A percentile compares a stretch with the other conserved stretches of the same genome.
phyloP scores from a whole-genome alignment of 1,140 invertebrate species.

The Zaprionus africanus region DNA sequence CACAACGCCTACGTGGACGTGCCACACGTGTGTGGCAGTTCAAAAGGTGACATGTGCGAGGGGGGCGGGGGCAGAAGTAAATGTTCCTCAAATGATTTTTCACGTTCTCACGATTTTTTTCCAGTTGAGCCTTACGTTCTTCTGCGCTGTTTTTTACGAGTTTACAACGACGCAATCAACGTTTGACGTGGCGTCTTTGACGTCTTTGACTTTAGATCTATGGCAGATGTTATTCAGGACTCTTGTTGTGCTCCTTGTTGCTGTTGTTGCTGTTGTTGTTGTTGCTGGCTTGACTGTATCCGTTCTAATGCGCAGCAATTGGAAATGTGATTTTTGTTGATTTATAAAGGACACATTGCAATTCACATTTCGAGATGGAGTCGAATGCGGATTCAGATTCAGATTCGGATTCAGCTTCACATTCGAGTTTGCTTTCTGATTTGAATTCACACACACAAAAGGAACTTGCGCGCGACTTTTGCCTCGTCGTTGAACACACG shows the following conservation, averaged over 20 bases:
- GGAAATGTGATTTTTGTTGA: constrained; percentile 78
- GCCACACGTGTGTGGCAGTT: constrained; percentile 40
- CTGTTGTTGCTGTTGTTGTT: constrained; percentile 4
- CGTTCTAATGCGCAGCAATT: constrained; percentile 79
- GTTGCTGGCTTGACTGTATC: constrained; percentile 47
- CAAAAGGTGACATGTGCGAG: constrained; percentile 11
- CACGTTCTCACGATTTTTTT: constrained; percentile 51
- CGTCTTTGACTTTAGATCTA: constrained; percentile 66
- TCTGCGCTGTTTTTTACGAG: constrained; percentile 36
- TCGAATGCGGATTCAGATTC: constrained; percentile 13
- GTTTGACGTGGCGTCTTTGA: constrained; percentile 66
- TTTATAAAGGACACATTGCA: constrained; percentile 82
- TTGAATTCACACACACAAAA: constrained; percentile 30
- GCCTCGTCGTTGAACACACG: constrained; percentile 5
- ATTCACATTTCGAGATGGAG: constrained; percentile 12
- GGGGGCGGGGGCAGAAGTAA: neutral
- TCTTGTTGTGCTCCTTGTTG: constrained; percentile 31
- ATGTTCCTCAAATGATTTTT: constrained; percentile 40
- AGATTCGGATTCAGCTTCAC: constrained; percentile 25
- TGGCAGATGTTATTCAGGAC: constrained; percentile 28
- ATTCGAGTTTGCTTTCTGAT: constrained; percentile 21
- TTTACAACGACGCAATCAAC: constrained; percentile 67
- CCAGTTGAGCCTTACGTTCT: constrained; percentile 21
- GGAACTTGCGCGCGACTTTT: constrained; percentile 23
- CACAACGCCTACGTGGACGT: constrained; percentile 19